Evolutionary conservation across 2,113 vertebrate species (phyloP).

Genomic region (Seriola rivoliana): DNA sequence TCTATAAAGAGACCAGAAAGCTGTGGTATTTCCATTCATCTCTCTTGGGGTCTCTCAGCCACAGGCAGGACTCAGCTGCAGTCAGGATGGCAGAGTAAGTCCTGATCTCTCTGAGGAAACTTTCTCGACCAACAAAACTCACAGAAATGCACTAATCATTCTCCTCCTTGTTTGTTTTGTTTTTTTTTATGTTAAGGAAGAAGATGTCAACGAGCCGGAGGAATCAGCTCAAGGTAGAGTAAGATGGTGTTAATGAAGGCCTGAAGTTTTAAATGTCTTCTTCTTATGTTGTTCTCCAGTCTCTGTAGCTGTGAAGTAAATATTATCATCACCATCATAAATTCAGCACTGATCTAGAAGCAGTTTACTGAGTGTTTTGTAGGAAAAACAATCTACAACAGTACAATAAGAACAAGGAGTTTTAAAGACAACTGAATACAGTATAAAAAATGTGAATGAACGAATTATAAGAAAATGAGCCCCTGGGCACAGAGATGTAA

Average conservation of each 20-base stretch:
- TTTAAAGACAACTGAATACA: too few species aligned
- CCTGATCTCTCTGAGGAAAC: not conserved
- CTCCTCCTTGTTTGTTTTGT: not conserved
- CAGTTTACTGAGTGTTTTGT: too few species aligned
- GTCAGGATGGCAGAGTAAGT: constrained; percentile 74
- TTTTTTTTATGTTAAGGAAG: constrained; percentile 50
- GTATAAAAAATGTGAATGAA: too few species aligned
- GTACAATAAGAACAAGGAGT: not conserved
- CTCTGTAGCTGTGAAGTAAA: not conserved
- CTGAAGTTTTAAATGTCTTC: not conserved
- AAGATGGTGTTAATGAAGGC: not conserved
- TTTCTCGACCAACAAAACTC: not conserved
- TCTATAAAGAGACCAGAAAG: constrained; percentile 57
- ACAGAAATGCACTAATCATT: not conserved
- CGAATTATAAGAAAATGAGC: too few species aligned
- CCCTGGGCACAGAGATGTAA: too few species aligned
- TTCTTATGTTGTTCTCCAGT: not conserved
- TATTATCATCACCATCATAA: not conserved
- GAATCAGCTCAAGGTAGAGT: constrained; percentile 73
- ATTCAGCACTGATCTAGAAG: too few species aligned
- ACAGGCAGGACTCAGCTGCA: constrained; percentile 31
- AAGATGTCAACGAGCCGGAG: constrained; percentile 65
- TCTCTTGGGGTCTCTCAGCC: not conserved
- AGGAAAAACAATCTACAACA: too few species aligned
- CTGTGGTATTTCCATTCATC: constrained; percentile 23